These are phyloP conservation scores for Spermophilus dauricus DNA, from an alignment of 2,113 vertebrate genomes.

Conservation along the genomic window DNA sequence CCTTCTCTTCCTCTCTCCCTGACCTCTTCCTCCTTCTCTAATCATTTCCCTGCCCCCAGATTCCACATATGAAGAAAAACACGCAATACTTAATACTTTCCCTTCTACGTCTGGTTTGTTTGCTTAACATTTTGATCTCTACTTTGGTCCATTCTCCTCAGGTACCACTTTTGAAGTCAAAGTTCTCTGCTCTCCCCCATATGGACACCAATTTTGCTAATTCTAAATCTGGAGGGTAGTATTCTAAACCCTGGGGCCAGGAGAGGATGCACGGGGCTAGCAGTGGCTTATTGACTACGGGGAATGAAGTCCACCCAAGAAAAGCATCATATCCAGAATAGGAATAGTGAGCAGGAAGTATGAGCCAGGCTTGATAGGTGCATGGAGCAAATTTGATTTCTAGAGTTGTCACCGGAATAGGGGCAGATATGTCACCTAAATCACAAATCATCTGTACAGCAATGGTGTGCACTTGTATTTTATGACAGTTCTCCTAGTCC, in stretches of 20 bases:
- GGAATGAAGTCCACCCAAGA: not conserved
- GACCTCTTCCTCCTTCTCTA: not conserved
- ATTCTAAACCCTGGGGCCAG: not conserved
- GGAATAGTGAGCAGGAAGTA: not conserved
- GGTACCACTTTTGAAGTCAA: not conserved
- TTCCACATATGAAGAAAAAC: not conserved
- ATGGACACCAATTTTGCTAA: not conserved
- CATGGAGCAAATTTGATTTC: not conserved
- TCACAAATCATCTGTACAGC: not conserved
- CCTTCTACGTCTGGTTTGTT: not conserved
- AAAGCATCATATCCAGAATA: not conserved
- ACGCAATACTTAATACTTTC: not conserved
- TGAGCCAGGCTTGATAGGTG: not conserved
- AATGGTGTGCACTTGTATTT: too few relatives aligned
- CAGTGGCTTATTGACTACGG: not conserved
- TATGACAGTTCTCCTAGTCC: fast-evolving
- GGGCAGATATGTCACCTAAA: not conserved
- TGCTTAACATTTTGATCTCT: not conserved
- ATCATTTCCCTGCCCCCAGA: not conserved
- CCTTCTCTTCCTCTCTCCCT: not conserved
- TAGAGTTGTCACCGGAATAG: not conserved
- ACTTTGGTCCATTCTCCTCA: not conserved
- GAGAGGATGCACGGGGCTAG: not conserved
- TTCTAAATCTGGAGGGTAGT: not conserved
- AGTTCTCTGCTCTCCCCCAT: not conserved